Base-by-base conservation (phyloP, 2,888 invertebrate genomes). In the Chymomyza caudatula region DNA sequence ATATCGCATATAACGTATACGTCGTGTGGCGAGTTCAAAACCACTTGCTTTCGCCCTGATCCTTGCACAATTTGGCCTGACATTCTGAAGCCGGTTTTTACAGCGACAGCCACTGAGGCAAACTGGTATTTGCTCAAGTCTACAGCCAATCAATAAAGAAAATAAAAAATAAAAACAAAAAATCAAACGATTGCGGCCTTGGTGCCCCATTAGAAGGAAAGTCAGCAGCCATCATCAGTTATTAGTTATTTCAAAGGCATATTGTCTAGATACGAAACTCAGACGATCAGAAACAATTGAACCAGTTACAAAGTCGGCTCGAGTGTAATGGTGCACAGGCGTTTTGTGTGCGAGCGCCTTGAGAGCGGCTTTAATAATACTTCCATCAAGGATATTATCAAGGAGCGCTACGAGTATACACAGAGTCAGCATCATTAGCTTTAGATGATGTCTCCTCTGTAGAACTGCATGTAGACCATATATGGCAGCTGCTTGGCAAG, bases 351-450 rank as follows among this genome's bases (percentile, higher is more conserved):
- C 66, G 65, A 67, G 59, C 60, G 61, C 59, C 62, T 59, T 60
- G 60, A 69, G 67, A 70, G 70, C 63, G 80, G 71, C 74, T 66
- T 43, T 44, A 59, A 81, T 58, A 63, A 65, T 37, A 65, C 49
- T n/a, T 64, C 47, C 22, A 56, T 56, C 60, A 56, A 67, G 49
- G 64, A 64, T 64, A 62, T 61, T 59, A 63, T 58, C 20, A 13
- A 76, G 70, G 65, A 72, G 74, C 76, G 70, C 60, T 72, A 76
- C 83, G 79, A 80, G 63, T 80, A 80, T 19, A 83, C 79, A 64
- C 79, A 83, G 56, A 80, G 79, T 60, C 83, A 79, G 81, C 83
- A 82, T 69, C 53, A 59, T 55, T 73, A 67, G 13, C 42, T 4
- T 25, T 3, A 52, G 3, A 37, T 37, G 29, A 37, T 37, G 29